phyloP scores from a whole-genome alignment of 92 coral and sea anemone species.

The Actinernus sp. region DNA sequence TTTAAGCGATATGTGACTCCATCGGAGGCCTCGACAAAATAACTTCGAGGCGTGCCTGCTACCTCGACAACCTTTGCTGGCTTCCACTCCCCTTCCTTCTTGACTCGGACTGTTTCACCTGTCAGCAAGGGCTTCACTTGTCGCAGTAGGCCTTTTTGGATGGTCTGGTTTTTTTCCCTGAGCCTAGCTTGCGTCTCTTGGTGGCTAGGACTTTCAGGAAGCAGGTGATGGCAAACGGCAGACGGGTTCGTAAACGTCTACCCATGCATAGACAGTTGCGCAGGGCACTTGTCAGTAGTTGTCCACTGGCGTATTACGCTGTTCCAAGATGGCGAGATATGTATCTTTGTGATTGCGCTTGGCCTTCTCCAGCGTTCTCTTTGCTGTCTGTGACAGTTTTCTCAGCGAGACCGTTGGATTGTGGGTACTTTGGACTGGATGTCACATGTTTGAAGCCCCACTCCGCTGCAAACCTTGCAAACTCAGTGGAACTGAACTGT shows the following conservation, averaged over 20 bases:
- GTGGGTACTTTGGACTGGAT: constrained; percentile 29
- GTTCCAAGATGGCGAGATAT: constrained; percentile 21
- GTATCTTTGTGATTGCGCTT: constrained; percentile 17
- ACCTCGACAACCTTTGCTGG: constrained; percentile 37
- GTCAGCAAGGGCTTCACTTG: constrained; percentile 14
- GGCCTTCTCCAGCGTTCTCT: constrained; percentile 14
- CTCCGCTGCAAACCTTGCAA: constrained; percentile 18
- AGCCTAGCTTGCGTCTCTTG: no score
- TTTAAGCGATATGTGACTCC: no score
- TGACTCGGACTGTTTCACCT: constrained; percentile 48
- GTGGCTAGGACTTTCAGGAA: no score
- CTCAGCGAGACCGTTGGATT: constrained; percentile 18
- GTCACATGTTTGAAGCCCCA: constrained; percentile 48
- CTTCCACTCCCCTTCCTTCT: constrained; percentile 23
- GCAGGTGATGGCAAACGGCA: no score
- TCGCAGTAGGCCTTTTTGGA: constrained; percentile 14
- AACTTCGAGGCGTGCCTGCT: constrained; percentile 36
- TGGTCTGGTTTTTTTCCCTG: constrained; percentile 31
- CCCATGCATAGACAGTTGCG: constrained; percentile 44
- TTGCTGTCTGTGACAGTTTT: constrained; percentile 18
- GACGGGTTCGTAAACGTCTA: no score
- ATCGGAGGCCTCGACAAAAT: constrained; percentile 28
- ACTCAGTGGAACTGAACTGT: constrained; percentile 25
- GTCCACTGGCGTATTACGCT: constrained; percentile 40
- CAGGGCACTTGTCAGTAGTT: constrained; percentile 15